Conservation (phyloP, 1,140 invertebrate genomes). For the Neodiprion virginianus region DNA sequence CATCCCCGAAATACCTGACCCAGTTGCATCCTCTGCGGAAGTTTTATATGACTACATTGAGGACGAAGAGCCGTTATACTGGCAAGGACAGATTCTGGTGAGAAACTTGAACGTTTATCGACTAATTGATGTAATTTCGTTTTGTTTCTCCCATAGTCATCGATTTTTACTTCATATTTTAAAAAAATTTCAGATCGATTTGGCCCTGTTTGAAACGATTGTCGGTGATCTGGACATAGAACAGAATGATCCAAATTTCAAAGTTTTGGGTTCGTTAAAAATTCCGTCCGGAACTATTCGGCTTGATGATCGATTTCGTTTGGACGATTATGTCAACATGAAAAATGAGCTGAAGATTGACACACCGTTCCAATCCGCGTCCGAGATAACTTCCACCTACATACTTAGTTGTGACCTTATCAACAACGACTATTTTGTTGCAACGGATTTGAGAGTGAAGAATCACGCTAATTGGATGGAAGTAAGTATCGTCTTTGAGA, state of each 20-base stretch:
- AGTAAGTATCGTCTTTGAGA: constrained; percentile 50
- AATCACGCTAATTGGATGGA: constrained; percentile 63
- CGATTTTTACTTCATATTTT: constrained; percentile 13
- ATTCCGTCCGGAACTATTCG: constrained; percentile 63
- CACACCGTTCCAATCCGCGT: constrained; percentile 67
- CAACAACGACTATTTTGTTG: constrained; percentile 63
- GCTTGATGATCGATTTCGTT: constrained; percentile 58
- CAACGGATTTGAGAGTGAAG: constrained; percentile 61
- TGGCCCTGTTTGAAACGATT: constrained; percentile 60
- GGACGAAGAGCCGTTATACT: constrained; percentile 62
- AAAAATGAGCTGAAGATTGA: constrained; percentile 70
- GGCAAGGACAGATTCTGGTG: constrained; percentile 66
- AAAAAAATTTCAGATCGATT: constrained; percentile 38
- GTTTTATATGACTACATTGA: constrained; percentile 22
- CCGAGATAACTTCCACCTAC: constrained; percentile 67
- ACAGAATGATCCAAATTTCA: constrained; percentile 62
- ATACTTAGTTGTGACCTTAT: constrained; percentile 66
- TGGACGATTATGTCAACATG: constrained; percentile 69
- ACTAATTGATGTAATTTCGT: constrained; percentile 12
- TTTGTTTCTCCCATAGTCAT: background rate
- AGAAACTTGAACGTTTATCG: constrained; percentile 42
- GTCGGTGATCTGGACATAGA: constrained; percentile 65
- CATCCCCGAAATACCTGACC: constrained; percentile 34
- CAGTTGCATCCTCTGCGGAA: constrained; percentile 3
- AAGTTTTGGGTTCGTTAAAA: constrained; percentile 57